Conservation (phyloP, 2,888 invertebrate genomes). For the Syrista parreyssii region DNA sequence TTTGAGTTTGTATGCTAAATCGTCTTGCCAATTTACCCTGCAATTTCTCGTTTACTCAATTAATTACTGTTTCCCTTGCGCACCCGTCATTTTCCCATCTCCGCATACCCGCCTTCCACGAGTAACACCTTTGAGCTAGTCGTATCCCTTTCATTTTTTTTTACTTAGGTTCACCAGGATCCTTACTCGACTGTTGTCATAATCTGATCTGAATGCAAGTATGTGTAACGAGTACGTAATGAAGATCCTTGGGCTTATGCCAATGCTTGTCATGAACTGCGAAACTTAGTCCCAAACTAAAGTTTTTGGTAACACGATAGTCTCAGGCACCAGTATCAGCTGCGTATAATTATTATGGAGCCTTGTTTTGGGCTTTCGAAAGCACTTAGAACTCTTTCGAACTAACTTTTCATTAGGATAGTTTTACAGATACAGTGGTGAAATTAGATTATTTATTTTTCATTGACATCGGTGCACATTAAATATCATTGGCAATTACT, state of each 20-base stretch:
- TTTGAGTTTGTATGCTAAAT: constrained; percentile 17
- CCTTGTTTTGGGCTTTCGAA: not conserved
- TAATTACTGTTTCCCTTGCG: constrained; percentile 5
- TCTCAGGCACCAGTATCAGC: not conserved
- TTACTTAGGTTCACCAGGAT: not conserved
- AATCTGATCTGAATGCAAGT: not conserved
- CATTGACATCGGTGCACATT: not conserved
- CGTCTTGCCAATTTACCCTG: constrained; percentile 19
- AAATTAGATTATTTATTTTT: not conserved
- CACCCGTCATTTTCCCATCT: not conserved
- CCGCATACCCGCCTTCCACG: no score
- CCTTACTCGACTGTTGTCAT: not conserved
- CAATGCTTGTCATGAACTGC: not conserved
- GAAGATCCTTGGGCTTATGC: not conserved
- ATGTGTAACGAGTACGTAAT: not conserved
- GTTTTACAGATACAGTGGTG: not conserved
- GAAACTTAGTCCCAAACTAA: not conserved
- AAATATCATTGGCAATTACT: not conserved
- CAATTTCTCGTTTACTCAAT: constrained; percentile 21
- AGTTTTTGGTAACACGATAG: not conserved
- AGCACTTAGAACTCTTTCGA: not conserved
- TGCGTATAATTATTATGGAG: not conserved
- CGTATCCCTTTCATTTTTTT: not conserved
- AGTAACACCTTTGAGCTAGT: not conserved
- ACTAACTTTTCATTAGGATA: not conserved